Percentiles rank a stretch among this genome's conserved stretches.
Evolutionary conservation across 1,140 invertebrate genomes (phyloP).

Genomic region (Musca vetustissima): DNA sequence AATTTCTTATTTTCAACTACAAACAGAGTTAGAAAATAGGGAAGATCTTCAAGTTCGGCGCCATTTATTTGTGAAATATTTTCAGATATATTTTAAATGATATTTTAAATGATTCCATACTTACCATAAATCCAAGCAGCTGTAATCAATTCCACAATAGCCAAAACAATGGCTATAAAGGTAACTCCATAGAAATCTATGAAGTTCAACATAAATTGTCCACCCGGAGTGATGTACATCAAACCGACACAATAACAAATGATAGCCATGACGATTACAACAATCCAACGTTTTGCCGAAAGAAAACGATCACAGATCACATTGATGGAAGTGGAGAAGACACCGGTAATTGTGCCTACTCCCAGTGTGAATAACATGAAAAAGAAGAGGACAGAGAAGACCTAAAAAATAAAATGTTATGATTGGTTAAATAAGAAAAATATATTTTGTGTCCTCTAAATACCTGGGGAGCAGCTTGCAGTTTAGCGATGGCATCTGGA

Average conservation of each 20-base stretch:
- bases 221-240: slow-evolving; percentile 81
- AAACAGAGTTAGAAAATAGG: no score
- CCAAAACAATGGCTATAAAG: slow-evolving; percentile 75
- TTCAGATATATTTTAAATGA: no score
- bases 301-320: slow-evolving; percentile 73
- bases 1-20: no score
- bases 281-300: slow-evolving; percentile 61
- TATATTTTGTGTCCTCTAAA: slow-evolving; percentile 42
- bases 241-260: slow-evolving; percentile 64
- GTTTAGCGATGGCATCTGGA: slow-evolving; percentile 84
- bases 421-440: not conserved
- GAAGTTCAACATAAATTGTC: slow-evolving; percentile 81
- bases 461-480: slow-evolving; percentile 74
- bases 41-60: no score
- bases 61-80: not conserved
- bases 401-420: slow-evolving; percentile 70
- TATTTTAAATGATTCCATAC: no score
- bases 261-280: slow-evolving; percentile 64
- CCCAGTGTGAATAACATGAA: slow-evolving; percentile 76
- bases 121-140: slow-evolving; percentile 80
- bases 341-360: slow-evolving; percentile 65
- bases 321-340: slow-evolving; percentile 72
- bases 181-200: slow-evolving; percentile 86
- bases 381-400: slow-evolving; percentile 88
- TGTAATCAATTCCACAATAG: slow-evolving; percentile 70